Percentiles rank a stretch among this genome's conserved stretches.
phyloP scores from a whole-genome alignment of 2,888 invertebrate genomes.

The Mellilla xanthometata region DNA sequence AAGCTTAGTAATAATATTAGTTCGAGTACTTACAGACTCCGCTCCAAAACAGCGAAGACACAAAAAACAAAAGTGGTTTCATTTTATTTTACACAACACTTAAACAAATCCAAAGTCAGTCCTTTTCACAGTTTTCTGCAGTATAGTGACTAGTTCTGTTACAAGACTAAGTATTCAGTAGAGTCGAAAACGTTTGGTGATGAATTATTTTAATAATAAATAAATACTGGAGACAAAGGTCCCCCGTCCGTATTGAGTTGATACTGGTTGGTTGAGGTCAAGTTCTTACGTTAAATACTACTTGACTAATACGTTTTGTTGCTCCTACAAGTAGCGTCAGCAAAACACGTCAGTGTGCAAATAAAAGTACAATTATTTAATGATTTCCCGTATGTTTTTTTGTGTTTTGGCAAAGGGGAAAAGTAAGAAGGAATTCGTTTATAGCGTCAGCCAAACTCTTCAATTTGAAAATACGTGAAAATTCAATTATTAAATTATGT shows the following conservation, averaged over 20 bases:
- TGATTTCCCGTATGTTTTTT: too few species aligned
- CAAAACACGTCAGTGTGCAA: slow-evolving; percentile 36
- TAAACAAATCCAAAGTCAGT: slow-evolving; percentile 28
- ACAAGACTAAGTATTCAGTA: slow-evolving; percentile 9
- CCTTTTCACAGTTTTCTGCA: slow-evolving; percentile 5
- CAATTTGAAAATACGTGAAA: too few species aligned
- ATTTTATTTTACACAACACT: slow-evolving; percentile 37
- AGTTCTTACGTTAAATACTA: slow-evolving; percentile 59
- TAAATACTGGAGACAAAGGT: slow-evolving; percentile 25
- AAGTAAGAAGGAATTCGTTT: too few species aligned
- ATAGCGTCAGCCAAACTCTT: too few species aligned
- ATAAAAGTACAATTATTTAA: too few species aligned
- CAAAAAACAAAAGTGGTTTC: slow-evolving; percentile 46
- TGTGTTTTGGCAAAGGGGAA: too few species aligned
- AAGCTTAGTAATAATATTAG: neutral
- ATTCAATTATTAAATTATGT: too few species aligned
- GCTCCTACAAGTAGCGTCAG: slow-evolving; percentile 53
- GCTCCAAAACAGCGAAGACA: slow-evolving; percentile 48
- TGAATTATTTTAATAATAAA: too few species aligned
- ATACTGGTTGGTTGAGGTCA: slow-evolving; percentile 73
- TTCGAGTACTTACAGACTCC: slow-evolving; percentile 46
- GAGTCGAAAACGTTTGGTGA: too few species aligned
- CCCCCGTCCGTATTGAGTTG: slow-evolving; percentile 16
- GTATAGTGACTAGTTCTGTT: slow-evolving; percentile 18
- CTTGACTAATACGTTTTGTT: slow-evolving; percentile 56